Evolutionary conservation across 2,888 invertebrate species (phyloP), one percentile per base, ranked within the genome.

Genomic region (Aporophyla nigra): DNA sequence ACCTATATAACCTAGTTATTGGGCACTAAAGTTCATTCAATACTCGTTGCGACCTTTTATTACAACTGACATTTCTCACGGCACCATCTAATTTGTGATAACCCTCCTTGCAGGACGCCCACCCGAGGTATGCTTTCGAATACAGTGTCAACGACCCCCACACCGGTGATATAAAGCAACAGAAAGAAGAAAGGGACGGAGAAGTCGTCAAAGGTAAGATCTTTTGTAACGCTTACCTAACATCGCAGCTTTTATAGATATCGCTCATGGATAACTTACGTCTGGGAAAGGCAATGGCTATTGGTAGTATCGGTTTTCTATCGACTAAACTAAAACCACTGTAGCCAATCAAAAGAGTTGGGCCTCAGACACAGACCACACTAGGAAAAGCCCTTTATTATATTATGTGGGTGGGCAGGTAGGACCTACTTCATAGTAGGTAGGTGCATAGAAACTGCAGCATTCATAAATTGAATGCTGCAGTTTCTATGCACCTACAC

Each of bases 111-210:
- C 93, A 98, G 98, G 97, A 98, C 90, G 97, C 97, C 74, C 97
- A 98, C 93, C 97, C 98, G 16, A 96, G 97, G 73, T 98, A 98
- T 93, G 97, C 98, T 24, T 98, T 97, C 91, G 98, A 98, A 92
- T 98, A 98, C 91, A 97, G 97, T 74, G 98, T 98, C 16, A 97
- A 98, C 90, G 98, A 98, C 93, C 97, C 97, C 21, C 97, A 98
- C 93, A 98, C 98, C 2, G 98, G 98, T 67, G 98, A 98, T 90
- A 97, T 97, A 82, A 98, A 98, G 90, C 97, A 97, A 87, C 98
- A 98, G 92, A 97, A 97, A 87, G 98, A 98, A 92, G 97, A 97
- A 89, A 97, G 98, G 21, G 97, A 98, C 83, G 98, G 98, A 3
- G 98, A 98, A 91, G 97, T 98, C 56, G 98, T 98, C 43, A 97